Evolutionary conservation across 2,113 vertebrate genomes (phyloP).

Genomic region (Cryptomyrus ogoouensis): DNA sequence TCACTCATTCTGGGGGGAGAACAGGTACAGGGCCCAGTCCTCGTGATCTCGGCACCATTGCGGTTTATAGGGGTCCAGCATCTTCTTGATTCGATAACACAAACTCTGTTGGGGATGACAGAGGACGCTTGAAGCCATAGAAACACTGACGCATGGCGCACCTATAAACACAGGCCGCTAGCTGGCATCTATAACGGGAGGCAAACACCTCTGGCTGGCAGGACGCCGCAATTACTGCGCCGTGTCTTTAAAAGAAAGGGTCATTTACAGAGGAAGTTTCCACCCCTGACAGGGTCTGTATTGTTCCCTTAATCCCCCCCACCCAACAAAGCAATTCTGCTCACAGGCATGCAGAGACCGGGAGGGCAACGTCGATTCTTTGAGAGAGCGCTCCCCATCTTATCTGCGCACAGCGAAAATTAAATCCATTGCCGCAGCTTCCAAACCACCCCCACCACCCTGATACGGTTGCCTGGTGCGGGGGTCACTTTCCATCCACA

Average conservation of each 20-base stretch:
- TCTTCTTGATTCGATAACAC: conserved; percentile 72
- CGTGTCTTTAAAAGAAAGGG: neutral
- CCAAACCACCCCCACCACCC: neutral
- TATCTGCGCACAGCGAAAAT: neutral
- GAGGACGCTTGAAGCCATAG: neutral
- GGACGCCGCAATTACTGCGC: neutral
- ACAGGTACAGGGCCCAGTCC: conserved; percentile 87
- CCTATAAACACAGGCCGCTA: neutral
- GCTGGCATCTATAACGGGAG: neutral
- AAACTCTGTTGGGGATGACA: conserved; percentile 65
- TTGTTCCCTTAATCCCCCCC: neutral
- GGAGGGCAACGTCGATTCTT: neutral
- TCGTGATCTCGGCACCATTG: conserved; percentile 85
- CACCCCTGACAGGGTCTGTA: neutral
- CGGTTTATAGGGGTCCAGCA: conserved; percentile 82
- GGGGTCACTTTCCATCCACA: conserved; percentile 15
- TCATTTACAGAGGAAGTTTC: neutral
- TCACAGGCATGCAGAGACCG: neutral
- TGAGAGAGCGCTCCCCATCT: neutral
- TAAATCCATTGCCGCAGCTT: neutral
- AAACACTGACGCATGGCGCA: neutral
- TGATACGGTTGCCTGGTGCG: neutral
- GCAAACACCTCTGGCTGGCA: neutral
- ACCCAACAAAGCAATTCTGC: conserved; percentile 1
- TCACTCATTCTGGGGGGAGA: conserved; percentile 85